Evolutionary conservation across 2,113 vertebrate genomes (phyloP).

Genomic region (Orientallactaga bullata): DNA sequence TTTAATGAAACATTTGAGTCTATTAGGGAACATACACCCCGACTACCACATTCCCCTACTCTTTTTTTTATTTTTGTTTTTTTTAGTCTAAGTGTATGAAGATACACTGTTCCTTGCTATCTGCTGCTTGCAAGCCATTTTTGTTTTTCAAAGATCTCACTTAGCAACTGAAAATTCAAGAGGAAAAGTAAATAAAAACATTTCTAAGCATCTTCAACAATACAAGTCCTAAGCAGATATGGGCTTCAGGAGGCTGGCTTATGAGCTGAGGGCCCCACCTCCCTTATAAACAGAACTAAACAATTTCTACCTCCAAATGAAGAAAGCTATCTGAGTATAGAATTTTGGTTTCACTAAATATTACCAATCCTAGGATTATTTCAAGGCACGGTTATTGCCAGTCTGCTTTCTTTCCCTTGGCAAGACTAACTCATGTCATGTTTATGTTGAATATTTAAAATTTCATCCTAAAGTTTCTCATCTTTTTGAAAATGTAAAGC

Average conservation of each 20-base stretch:
- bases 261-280: background rate
- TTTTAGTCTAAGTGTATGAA: background rate
- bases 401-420: background rate
- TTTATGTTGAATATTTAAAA: background rate
- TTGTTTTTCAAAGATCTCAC: conserved; percentile 9
- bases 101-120: background rate
- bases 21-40: too few species aligned
- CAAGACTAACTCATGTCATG: background rate
- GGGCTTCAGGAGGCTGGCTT: background rate
- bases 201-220: background rate
- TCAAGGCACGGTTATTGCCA: background rate
- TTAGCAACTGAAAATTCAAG: conserved; percentile 58
- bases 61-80: too few species aligned
- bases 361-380: background rate
- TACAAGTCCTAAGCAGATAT: background rate
- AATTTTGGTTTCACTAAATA: background rate
- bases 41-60: too few species aligned
- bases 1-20: too few species aligned
- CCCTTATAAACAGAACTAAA: background rate
- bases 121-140: background rate
- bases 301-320: background rate
- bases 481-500: background rate
- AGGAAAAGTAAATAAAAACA: background rate
- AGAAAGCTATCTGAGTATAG: fast-evolving
- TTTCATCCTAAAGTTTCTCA: background rate